A percentile compares a stretch with the other conserved stretches of the same genome.
These are phyloP conservation scores for Pyxicephalus adspersus DNA, from an alignment of 2,113 vertebrate species.

Conservation along the genomic window DNA sequence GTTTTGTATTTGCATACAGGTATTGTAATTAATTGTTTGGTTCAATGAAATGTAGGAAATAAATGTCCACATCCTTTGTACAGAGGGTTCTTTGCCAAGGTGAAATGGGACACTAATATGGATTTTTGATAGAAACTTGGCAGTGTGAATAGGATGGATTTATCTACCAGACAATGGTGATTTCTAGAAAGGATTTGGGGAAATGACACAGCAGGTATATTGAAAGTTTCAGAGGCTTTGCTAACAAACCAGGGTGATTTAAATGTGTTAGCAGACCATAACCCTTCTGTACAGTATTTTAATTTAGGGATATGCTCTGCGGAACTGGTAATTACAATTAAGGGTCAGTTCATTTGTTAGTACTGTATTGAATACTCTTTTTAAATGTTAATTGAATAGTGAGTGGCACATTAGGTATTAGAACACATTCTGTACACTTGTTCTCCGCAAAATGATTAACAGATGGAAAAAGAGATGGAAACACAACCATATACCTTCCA, in stretches of 20 bases:
- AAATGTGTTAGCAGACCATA: not conserved
- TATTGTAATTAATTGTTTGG: not conserved
- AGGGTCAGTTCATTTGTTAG: slow-evolving; percentile 5
- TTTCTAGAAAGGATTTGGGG: not conserved
- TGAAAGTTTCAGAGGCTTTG: not conserved
- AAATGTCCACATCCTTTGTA: not conserved
- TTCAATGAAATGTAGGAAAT: not conserved
- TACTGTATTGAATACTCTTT: slow-evolving; percentile 4
- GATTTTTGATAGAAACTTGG: slow-evolving; percentile 25
- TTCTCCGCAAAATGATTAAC: not conserved
- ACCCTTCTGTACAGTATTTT: not conserved
- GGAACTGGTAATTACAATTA: slow-evolving; percentile 9
- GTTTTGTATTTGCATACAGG: not conserved
- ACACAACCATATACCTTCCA: too few relatives aligned
- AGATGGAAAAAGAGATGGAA: not conserved
- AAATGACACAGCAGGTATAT: not conserved
- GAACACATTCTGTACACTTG: not conserved
- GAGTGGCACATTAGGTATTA: not conserved
- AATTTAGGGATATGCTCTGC: not conserved
- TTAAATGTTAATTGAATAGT: slow-evolving; percentile 34
- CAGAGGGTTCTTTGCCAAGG: not conserved
- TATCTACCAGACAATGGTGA: not conserved
- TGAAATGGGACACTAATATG: not conserved
- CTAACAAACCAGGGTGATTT: not conserved
- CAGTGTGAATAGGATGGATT: slow-evolving; percentile 1